phyloP scores from a whole-genome alignment of 2,797 vertebrate species.

The Mus spretus region DNA sequence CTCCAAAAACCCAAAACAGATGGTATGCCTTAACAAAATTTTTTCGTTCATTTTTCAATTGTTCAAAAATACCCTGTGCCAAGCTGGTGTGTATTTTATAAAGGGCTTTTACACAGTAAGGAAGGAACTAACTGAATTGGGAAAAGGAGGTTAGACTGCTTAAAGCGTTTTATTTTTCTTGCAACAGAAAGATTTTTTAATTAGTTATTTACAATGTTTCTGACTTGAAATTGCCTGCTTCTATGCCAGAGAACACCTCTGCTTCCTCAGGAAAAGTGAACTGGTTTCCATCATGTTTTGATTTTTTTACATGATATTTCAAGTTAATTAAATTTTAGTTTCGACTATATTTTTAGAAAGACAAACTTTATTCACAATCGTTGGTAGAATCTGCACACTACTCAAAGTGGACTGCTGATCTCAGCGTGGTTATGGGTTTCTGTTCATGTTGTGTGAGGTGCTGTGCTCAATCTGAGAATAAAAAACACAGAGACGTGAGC shows the following conservation, averaged over 20 bases:
- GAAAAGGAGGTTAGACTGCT: slow-evolving; percentile 74
- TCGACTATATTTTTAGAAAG: slow-evolving; percentile 59
- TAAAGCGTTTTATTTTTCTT: slow-evolving; percentile 80
- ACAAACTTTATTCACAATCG: slow-evolving; percentile 56
- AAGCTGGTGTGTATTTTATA: slow-evolving; percentile 74
- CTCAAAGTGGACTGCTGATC: background rate
- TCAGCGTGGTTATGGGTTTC: background rate
- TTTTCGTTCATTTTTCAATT: slow-evolving; percentile 83
- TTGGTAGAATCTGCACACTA: slow-evolving; percentile 35
- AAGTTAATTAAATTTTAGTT: slow-evolving; percentile 76
- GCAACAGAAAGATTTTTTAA: slow-evolving; percentile 77
- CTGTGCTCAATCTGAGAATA: background rate
- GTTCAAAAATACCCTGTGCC: slow-evolving; percentile 83
- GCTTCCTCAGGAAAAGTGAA: slow-evolving; percentile 68
- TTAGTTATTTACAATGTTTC: slow-evolving; percentile 83
- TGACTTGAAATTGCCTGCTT: slow-evolving; percentile 68
- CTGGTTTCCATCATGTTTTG: slow-evolving; percentile 66
- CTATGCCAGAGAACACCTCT: slow-evolving; percentile 58
- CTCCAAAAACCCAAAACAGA: slow-evolving; percentile 80
- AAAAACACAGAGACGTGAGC: background rate
- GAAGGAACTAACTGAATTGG: slow-evolving; percentile 76
- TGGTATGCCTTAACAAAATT: slow-evolving; percentile 78
- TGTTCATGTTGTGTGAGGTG: background rate
- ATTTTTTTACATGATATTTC: slow-evolving; percentile 63
- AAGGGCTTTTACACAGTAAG: slow-evolving; percentile 71